A percentile compares a stretch with the other conserved stretches of the same genome.
Evolutionary conservation across 2,888 invertebrate genomes (phyloP).

Genomic region (Drosophila histrio): DNA sequence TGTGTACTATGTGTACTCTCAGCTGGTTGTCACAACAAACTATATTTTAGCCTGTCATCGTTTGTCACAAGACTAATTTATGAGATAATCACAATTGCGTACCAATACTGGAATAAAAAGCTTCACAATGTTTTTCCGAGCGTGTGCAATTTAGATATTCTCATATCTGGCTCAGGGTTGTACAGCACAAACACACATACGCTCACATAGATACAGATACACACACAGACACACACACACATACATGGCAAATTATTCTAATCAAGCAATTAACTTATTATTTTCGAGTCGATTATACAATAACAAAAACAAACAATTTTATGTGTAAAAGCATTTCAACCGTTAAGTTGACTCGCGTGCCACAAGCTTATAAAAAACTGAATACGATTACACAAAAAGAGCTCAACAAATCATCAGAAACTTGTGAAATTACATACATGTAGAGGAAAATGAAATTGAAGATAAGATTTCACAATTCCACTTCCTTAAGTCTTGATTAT

Average conservation of each 20-base stretch:
- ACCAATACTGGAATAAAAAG: slow-evolving; percentile 28
- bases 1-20: slow-evolving; percentile 12
- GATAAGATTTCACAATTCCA: not conserved
- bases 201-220: slow-evolving; percentile 3
- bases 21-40: slow-evolving; percentile 24
- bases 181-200: slow-evolving; percentile 13
- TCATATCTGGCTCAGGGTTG: slow-evolving; percentile 41
- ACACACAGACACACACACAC: not conserved
- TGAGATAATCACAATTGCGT: slow-evolving; percentile 75
- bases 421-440: slow-evolving; percentile 10
- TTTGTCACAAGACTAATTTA: slow-evolving; percentile 81
- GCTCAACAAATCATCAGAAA: slow-evolving; percentile 4
- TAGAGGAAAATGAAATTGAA: not conserved
- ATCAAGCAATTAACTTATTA: slow-evolving; percentile 73
- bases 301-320: slow-evolving; percentile 24
- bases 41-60: slow-evolving; percentile 55
- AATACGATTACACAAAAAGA: slow-evolving; percentile 23
- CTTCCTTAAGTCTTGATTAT: not conserved
- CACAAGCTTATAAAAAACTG: slow-evolving; percentile 11
- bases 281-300: slow-evolving; percentile 31
- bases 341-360: slow-evolving; percentile 48
- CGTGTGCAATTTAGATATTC: slow-evolving; percentile 43
- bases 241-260: slow-evolving; percentile 61
- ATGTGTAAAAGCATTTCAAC: slow-evolving; percentile 5
- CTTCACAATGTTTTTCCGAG: slow-evolving; percentile 13